Percentiles rank a stretch among this genome's conserved stretches.
These are phyloP conservation scores for Gallinago jamesoni DNA, from an alignment of 2,113 vertebrate genomes.

Conservation along the genomic window DNA sequence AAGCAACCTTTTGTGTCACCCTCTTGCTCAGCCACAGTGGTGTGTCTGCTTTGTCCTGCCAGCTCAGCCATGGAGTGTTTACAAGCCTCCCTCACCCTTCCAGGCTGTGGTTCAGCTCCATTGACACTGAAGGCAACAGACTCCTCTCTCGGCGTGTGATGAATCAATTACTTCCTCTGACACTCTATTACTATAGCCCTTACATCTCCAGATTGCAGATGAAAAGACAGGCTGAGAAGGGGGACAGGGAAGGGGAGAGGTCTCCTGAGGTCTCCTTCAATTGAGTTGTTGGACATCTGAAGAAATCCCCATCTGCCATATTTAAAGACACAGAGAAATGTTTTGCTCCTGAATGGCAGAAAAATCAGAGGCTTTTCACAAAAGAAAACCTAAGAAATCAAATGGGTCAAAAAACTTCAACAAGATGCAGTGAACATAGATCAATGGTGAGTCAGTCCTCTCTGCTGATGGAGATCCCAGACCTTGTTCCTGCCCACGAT, in stretches of 20 bases:
- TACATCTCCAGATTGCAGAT: conserved; percentile 67
- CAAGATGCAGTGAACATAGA: neutral
- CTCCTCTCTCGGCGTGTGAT: conserved; percentile 65
- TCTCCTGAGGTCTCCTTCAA: conserved; percentile 44
- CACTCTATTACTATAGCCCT: conserved; percentile 73
- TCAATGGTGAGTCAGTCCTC: neutral
- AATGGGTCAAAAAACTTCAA: conserved; percentile 37
- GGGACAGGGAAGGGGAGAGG: conserved; percentile 26
- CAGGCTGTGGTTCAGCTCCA: conserved; percentile 75
- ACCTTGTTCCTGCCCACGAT: neutral
- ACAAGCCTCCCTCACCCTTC: conserved; percentile 72
- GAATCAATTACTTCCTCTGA: conserved; percentile 80
- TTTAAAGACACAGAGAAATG: conserved; percentile 56
- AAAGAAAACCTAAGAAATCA: conserved; percentile 53
- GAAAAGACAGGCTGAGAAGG: conserved; percentile 57
- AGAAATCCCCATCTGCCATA: conserved; percentile 49
- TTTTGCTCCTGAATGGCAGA: conserved; percentile 47
- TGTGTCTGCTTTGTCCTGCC: conserved; percentile 57
- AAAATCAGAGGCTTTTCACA: conserved; percentile 47
- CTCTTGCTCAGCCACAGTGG: neutral
- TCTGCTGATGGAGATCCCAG: conserved; percentile 27
- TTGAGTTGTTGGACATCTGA: conserved; percentile 56
- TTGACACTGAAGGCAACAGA: conserved; percentile 73
- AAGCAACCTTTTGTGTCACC: conserved; percentile 58
- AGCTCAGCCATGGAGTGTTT: conserved; percentile 75